These are phyloP conservation scores for Cyprinus carpio DNA, from an alignment of 2,113 vertebrate species.

Conservation along the genomic window DNA sequence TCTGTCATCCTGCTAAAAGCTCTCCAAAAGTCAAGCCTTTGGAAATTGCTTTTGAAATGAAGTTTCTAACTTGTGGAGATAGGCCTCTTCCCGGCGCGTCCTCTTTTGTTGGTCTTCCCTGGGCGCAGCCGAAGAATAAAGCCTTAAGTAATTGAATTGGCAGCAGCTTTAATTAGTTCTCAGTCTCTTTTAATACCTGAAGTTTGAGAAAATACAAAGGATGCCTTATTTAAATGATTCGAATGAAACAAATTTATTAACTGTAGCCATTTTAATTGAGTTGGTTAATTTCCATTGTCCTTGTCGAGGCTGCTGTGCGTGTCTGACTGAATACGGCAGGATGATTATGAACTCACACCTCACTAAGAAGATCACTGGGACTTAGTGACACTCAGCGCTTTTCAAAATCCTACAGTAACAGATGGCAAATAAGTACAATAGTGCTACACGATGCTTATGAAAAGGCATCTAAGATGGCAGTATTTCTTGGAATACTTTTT, in stretches of 20 bases:
- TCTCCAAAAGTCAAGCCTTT: not conserved
- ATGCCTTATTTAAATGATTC: not conserved
- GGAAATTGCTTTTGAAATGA: not conserved
- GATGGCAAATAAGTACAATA: conserved; percentile 60
- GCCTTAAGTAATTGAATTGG: conserved; percentile 13
- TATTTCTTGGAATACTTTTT: not conserved
- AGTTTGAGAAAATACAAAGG: not conserved
- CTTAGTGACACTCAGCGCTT: conserved; percentile 73
- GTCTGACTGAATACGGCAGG: conserved; percentile 22
- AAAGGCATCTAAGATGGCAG: not conserved
- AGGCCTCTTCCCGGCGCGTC: not conserved
- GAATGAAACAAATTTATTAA: not conserved
- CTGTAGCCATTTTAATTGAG: not conserved
- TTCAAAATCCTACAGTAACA: conserved; percentile 69
- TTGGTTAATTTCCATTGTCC: not conserved
- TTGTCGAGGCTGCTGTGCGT: not conserved
- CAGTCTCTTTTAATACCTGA: not conserved
- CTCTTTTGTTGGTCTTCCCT: not conserved
- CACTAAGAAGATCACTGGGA: conserved; percentile 66
- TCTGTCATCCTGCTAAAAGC: conserved; percentile 63
- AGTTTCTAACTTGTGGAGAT: not conserved
- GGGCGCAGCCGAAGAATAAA: not conserved
- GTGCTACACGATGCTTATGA: not conserved
- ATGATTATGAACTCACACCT: conserved; percentile 53
- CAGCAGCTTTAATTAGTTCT: conserved; percentile 10